A percentile compares a stretch with the other conserved stretches of the same genome.
These are phyloP conservation scores for Deroplatys truncata DNA, from an alignment of 2,888 invertebrate genomes.

Conservation along the genomic window DNA sequence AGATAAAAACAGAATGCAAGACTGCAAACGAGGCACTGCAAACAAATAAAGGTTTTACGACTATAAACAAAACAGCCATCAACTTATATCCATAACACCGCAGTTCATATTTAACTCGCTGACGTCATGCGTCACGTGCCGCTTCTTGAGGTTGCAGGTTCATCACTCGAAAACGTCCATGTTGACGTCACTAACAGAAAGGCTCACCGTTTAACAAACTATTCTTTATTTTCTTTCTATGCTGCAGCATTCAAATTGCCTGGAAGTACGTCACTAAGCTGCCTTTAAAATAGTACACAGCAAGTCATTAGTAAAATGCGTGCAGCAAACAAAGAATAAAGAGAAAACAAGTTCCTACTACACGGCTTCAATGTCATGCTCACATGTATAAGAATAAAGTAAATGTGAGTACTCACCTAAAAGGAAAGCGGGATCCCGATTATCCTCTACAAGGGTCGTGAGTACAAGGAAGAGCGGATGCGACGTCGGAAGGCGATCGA, in stretches of 20 bases:
- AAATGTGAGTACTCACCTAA: conserved; percentile 54
- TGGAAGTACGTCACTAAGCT: too few relatives aligned
- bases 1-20: not conserved
- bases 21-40: not conserved
- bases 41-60: not conserved
- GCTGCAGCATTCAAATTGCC: too few relatives aligned
- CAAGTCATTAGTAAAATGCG: too few relatives aligned
- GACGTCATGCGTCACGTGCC: not conserved
- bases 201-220: too few relatives aligned
- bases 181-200: not conserved
- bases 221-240: too few relatives aligned
- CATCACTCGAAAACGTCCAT: not conserved
- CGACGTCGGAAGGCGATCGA: conserved; percentile 53
- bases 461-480: conserved; percentile 63
- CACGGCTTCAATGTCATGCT: too few relatives aligned
- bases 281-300: too few relatives aligned
- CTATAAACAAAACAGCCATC: not conserved
- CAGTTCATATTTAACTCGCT: not conserved
- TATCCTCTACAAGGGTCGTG: conserved; percentile 62
- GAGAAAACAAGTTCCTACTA: too few relatives aligned
- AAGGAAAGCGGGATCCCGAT: conserved; percentile 60
- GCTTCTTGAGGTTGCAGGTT: not conserved
- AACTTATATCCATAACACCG: too few relatives aligned
- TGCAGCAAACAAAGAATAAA: too few relatives aligned
- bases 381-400: not conserved